A percentile compares a stretch with the other conserved stretches of the same genome.
These are phyloP conservation scores for Drosophila stalkeri DNA, from an alignment of 2,888 invertebrate genomes.

Conservation along the genomic window DNA sequence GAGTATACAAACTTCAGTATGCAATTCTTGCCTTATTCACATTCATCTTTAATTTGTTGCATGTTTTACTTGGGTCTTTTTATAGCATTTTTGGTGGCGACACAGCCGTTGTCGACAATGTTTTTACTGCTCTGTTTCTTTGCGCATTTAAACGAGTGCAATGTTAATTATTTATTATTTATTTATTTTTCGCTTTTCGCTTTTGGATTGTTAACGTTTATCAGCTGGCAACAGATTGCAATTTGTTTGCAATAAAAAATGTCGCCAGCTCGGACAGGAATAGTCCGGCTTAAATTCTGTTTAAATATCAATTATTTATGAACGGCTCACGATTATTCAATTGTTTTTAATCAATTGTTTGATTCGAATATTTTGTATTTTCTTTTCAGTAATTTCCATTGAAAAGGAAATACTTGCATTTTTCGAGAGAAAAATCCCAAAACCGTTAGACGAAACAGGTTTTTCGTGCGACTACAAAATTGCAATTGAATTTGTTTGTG, in stretches of 20 bases:
- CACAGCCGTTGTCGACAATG: conserved; percentile 26
- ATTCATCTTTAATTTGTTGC: conserved; percentile 51
- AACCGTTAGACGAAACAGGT: not conserved
- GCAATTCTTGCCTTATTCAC: conserved; percentile 4
- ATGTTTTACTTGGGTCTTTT: conserved; percentile 41
- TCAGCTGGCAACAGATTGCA: conserved; percentile 12
- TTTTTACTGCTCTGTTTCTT: conserved; percentile 11
- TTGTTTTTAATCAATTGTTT: conserved; percentile 33
- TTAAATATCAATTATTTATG: conserved; percentile 15
- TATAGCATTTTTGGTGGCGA: conserved; percentile 30
- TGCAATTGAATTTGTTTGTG: not conserved
- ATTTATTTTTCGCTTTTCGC: not conserved
- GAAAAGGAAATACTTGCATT: conserved; percentile 49
- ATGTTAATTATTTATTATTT: conserved; percentile 26
- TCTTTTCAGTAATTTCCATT: conserved; percentile 21
- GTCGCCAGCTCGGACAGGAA: conserved; percentile 7
- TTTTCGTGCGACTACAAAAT: not conserved
- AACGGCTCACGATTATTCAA: conserved; percentile 34
- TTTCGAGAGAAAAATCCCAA: conserved; percentile 17
- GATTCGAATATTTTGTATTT: conserved; percentile 11
- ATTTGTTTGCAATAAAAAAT: conserved; percentile 19
- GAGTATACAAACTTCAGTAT: not conserved
- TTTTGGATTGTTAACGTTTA: conserved; percentile 9
- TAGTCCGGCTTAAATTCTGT: conserved; percentile 5
- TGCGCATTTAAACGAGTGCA: conserved; percentile 7